These are phyloP conservation scores for Solenopsis fugax DNA, from an alignment of 1,140 invertebrate species.

Conservation along the genomic window DNA sequence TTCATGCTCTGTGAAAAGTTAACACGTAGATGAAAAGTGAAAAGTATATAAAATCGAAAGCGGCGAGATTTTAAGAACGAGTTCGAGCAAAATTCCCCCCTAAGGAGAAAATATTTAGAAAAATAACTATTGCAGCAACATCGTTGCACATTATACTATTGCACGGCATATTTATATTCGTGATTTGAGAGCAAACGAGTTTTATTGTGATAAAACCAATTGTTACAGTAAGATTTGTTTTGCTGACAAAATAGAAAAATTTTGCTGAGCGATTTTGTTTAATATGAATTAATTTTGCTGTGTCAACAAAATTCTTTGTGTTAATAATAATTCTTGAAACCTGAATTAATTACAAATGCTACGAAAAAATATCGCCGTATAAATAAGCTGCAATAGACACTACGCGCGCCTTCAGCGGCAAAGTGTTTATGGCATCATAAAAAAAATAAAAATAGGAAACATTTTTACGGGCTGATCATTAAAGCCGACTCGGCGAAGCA, in stretches of 20 bases:
- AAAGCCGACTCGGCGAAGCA: constrained; percentile 73
- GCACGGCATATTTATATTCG: not conserved
- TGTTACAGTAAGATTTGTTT: not conserved
- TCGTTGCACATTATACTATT: not conserved
- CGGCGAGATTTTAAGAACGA: not conserved
- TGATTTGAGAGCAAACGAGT: not conserved
- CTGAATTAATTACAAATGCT: not conserved
- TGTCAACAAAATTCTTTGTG: too few species aligned
- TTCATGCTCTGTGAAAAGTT: not conserved
- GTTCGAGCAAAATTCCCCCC: not conserved
- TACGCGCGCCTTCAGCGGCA: constrained; percentile 56
- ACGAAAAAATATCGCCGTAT: not conserved
- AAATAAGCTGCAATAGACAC: constrained; percentile 60
- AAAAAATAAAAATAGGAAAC: constrained; percentile 80
- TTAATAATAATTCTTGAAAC: too few species aligned
- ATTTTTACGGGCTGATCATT: constrained; percentile 81
- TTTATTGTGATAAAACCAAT: not conserved
- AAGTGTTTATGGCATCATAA: constrained; percentile 74
- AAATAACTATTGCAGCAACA: not conserved
- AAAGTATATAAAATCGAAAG: not conserved
- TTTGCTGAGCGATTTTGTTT: not conserved
- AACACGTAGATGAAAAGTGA: not conserved
- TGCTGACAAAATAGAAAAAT: not conserved
- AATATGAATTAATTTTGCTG: not conserved
- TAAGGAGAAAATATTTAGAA: not conserved